Evolutionary conservation across 1,140 invertebrate species (phyloP).

Genomic region (Platorchestia sp.): DNA sequence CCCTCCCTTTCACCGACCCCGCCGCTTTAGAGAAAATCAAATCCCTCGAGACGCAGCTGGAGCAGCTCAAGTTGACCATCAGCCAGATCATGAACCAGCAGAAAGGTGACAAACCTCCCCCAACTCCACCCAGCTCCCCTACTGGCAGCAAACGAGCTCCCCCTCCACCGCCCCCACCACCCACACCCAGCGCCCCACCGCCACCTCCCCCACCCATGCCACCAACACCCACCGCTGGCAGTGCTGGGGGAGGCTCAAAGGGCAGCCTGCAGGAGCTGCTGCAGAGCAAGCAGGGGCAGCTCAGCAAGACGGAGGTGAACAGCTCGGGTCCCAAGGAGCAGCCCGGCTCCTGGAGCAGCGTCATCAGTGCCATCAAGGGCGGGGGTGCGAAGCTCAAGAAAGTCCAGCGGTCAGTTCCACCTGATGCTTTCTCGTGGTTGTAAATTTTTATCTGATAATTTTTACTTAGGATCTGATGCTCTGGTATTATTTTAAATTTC

Average conservation of each 20-base stretch:
- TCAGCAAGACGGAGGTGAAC: slow-evolving; percentile 14
- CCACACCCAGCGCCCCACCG: neutral
- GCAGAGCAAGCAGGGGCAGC: slow-evolving; percentile 32
- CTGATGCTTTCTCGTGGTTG: no score
- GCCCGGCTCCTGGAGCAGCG: slow-evolving; percentile 23
- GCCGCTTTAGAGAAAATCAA: slow-evolving; percentile 15
- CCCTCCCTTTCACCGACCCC: slow-evolving; percentile 22
- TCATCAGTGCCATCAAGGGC: slow-evolving; percentile 26
- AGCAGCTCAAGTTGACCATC: slow-evolving; percentile 39
- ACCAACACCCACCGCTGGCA: neutral
- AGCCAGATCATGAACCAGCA: slow-evolving; percentile 43
- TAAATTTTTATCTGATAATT: neutral
- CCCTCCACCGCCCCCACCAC: neutral
- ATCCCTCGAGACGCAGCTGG: neutral
- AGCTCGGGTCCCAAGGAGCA: neutral
- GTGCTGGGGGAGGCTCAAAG: neutral
- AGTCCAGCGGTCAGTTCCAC: slow-evolving; percentile 29
- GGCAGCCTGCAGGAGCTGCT: slow-evolving; percentile 47
- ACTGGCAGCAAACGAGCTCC: neutral
- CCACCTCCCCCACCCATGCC: slow-evolving; percentile 5
- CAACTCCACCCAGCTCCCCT: slow-evolving; percentile 12
- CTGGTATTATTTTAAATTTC: no score
- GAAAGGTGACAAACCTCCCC: neutral
- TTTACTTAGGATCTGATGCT: no score
- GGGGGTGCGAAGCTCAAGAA: slow-evolving; percentile 32